Evolutionary conservation across 2,888 invertebrate species (phyloP), one percentile per base, ranked within the genome.

Genomic region (Erynnis tages): DNA sequence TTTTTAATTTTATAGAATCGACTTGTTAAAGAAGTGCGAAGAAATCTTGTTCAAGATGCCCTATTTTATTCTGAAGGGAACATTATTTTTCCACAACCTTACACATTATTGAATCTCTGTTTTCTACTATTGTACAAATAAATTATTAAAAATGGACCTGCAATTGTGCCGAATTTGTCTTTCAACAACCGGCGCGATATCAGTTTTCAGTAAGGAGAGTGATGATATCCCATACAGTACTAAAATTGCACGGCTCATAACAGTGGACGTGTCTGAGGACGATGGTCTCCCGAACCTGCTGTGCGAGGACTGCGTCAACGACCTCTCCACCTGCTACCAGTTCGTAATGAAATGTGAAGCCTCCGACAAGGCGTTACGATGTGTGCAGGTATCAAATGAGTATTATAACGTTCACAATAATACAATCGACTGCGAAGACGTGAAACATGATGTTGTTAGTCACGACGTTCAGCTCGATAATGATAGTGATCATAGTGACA

Each of bases 111-210:
- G n/a, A n/a, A n/a, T n/a, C n/a, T n/a, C n/a, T n/a, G n/a, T n/a
- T n/a, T n/a, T n/a, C n/a, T n/a, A n/a, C n/a, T n/a, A n/a, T n/a
- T n/a, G n/a, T n/a, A n/a, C n/a, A n/a, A n/a, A n/a, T n/a, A n/a
- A n/a, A n/a, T n/a, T n/a, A n/a, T 25, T 7, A 16, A 32, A 30
- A 8, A 71, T 74, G 73, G 67, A 72, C 49, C 48, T 54, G 0
- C 61, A 64, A 40, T 53, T 83, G 43, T 89, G 88, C 61, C 76
- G 88, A 48, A 68, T 85, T 57, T 89, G 88, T 61, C 75, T 87
- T 4, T 69, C 71, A 21, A 76, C 73, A 61, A 68, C 71, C 1
- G 85, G 79, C 2, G 67, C 70, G 1, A 68, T 79, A 41, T 79
- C 79, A 1, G 50, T 89, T 47, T 88, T 85, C 58, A 72, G 73